Evolutionary conservation across 2,888 invertebrate genomes (phyloP).

Genomic region (Chalcis sispes): DNA sequence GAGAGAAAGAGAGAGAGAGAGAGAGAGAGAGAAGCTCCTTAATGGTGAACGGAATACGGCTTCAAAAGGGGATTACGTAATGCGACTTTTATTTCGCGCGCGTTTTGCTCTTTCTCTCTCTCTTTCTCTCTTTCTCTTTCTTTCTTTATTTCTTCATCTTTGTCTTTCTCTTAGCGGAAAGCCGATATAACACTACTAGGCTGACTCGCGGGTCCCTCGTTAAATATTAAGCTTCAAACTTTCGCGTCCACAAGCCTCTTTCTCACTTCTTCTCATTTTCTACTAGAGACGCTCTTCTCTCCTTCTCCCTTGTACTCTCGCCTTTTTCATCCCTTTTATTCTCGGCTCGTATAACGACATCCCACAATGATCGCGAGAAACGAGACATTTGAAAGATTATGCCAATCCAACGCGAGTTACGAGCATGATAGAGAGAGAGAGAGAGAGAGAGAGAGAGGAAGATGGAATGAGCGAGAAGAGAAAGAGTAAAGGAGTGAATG

Average conservation of each 20-base stretch:
- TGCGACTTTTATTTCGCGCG: slow-evolving; percentile 65
- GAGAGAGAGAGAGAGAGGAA: neutral
- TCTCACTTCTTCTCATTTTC: slow-evolving; percentile 30
- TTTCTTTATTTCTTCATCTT: slow-evolving; percentile 20
- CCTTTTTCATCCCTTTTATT: slow-evolving; percentile 58
- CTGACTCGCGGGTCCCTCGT: slow-evolving; percentile 64
- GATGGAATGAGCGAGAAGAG: neutral
- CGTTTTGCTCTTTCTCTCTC: slow-evolving; percentile 61
- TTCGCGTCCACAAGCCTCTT: slow-evolving; percentile 56
- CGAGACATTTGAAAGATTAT: slow-evolving; percentile 74
- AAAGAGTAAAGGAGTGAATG: neutral
- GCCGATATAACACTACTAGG: slow-evolving; percentile 58
- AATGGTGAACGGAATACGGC: slow-evolving; percentile 72
- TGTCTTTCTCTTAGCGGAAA: slow-evolving; percentile 48
- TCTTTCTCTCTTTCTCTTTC: slow-evolving; percentile 25
- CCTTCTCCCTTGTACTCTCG: neutral
- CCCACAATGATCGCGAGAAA: slow-evolving; percentile 66
- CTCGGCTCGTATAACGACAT: slow-evolving; percentile 67
- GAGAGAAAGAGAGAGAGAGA: slow-evolving; percentile 12
- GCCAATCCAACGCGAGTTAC: slow-evolving; percentile 66
- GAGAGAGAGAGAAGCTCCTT: slow-evolving; percentile 64
- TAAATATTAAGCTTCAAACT: slow-evolving; percentile 73
- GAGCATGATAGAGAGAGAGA: neutral
- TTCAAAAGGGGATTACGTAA: slow-evolving; percentile 73
- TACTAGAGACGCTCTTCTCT: slow-evolving; percentile 14